Conservation (phyloP, 1,140 invertebrate species). For the Tetramorium parvispinum region DNA sequence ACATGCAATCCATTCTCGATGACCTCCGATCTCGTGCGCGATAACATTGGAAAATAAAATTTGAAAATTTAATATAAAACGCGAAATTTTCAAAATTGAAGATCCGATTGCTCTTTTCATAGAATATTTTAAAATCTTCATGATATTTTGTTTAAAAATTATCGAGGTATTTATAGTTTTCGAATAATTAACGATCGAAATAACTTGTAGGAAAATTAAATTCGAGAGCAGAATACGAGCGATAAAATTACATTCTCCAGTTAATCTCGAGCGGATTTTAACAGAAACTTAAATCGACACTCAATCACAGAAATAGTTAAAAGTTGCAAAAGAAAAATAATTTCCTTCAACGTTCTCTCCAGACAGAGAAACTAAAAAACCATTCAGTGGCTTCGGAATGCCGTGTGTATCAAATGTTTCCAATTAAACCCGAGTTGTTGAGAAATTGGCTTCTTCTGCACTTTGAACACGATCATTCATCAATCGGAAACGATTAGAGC, state of each 20-base stretch:
- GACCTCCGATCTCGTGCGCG: not conserved
- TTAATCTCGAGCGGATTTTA: not conserved
- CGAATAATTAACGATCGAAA: constrained; percentile 1
- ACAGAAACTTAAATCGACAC: not conserved
- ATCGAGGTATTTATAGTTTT: not conserved
- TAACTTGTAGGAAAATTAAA: not conserved
- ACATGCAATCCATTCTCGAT: not conserved
- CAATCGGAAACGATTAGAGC: not conserved
- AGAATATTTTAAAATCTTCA: not conserved
- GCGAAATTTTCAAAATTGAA: not conserved
- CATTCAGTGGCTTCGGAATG: not conserved
- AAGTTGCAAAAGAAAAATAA: not conserved
- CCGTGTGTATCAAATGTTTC: not conserved
- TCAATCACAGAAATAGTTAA: not conserved
- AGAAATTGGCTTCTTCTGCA: not conserved
- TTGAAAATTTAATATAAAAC: not conserved
- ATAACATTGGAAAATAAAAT: not conserved
- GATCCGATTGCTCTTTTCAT: not conserved
- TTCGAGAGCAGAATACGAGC: not conserved
- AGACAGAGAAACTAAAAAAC: not conserved
- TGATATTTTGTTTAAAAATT: not conserved
- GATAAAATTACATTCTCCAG: not conserved
- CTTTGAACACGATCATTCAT: not conserved
- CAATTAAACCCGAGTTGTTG: not conserved
- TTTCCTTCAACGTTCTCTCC: not conserved